A percentile compares a stretch with the other conserved stretches of the same genome.
These are phyloP conservation scores for Pampus argenteus DNA, from an alignment of 2,797 vertebrate genomes.

Conservation along the genomic window DNA sequence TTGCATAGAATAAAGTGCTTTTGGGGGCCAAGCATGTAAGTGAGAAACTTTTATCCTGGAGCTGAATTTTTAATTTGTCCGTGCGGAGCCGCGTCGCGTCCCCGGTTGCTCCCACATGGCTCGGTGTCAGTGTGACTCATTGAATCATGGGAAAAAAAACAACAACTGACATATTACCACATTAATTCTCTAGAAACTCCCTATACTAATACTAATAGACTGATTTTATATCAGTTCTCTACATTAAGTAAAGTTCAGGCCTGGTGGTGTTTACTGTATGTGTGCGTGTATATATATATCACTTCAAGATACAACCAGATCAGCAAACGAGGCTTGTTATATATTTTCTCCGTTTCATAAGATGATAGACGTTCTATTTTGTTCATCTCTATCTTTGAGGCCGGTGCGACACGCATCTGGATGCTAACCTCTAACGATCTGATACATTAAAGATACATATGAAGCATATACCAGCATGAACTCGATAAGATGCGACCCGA, in stretches of 20 bases:
- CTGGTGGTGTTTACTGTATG: neutral
- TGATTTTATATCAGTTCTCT: conserved; percentile 1
- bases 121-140: conserved; percentile 30
- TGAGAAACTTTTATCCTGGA: conserved; percentile 41
- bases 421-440: no score
- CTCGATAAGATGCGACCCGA: no score
- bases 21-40: conserved; percentile 29
- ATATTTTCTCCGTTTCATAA: no score
- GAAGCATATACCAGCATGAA: no score
- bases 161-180: neutral
- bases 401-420: no score
- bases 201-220: neutral
- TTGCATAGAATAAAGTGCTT: conserved; percentile 60
- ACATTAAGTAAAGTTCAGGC: neutral
- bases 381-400: no score
- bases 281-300: neutral
- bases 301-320: neutral
- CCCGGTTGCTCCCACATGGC: conserved; percentile 11
- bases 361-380: no score
- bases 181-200: conserved; percentile 5
- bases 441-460: no score
- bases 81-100: conserved; percentile 4
- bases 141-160: conserved; percentile 6
- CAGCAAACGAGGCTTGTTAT: no score
- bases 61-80: conserved; percentile 43